Conservation (phyloP, 2,797 vertebrate genomes). For the Carcharodon carcharias region DNA sequence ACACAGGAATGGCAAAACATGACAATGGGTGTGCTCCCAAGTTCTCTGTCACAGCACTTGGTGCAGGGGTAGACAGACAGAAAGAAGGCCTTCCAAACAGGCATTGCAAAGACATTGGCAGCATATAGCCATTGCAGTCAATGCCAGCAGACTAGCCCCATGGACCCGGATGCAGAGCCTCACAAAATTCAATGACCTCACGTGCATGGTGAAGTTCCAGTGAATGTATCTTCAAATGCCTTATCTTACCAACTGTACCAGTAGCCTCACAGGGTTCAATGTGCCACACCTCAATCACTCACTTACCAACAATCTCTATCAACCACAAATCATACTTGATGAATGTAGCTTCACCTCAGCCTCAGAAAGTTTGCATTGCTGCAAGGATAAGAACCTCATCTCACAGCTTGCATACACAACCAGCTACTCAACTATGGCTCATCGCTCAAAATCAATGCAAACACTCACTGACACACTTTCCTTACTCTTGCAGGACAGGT, state of each 20-base stretch:
- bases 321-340: not conserved
- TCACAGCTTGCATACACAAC: too few relatives aligned
- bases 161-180: not conserved
- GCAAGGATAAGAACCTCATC: too few relatives aligned
- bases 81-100: not conserved
- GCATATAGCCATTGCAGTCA: not conserved
- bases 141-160: not conserved
- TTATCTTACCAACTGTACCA: not conserved
- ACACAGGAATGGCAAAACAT: not conserved
- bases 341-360: too few relatives aligned
- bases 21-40: not conserved
- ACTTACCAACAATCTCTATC: not conserved
- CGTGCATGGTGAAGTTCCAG: not conserved
- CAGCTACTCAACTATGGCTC: too few relatives aligned
- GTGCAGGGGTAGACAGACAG: not conserved
- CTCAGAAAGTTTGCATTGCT: too few relatives aligned
- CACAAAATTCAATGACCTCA: not conserved
- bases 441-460: too few relatives aligned
- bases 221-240: not conserved
- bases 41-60: not conserved
- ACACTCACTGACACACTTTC: too few relatives aligned
- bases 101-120: too few relatives aligned
- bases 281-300: not conserved
- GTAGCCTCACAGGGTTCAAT: not conserved
- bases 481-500: too few relatives aligned